Evolutionary conservation across 2,113 vertebrate genomes (phyloP).

Genomic region (Embiotoca jacksoni): DNA sequence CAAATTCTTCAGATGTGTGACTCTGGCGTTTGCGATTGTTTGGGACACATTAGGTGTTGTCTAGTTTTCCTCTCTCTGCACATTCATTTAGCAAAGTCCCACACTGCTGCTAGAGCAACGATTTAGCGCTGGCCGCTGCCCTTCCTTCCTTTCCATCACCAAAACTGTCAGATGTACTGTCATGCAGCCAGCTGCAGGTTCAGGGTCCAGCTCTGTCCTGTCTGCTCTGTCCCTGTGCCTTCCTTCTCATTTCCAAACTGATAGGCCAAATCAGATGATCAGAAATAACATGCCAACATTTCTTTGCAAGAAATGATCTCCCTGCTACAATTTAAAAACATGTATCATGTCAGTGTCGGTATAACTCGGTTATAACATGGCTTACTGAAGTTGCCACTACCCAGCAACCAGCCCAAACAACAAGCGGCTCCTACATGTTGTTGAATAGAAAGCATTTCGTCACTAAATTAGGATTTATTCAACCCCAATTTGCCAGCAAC

Average conservation of each 20-base stretch:
- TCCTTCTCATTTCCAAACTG: conserved; percentile 66
- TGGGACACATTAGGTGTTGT: conserved; percentile 44
- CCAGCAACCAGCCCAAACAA: conserved; percentile 22
- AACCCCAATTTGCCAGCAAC: conserved; percentile 36
- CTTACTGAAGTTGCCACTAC: conserved; percentile 43
- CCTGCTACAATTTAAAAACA: conserved; percentile 40
- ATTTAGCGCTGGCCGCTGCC: conserved; percentile 80
- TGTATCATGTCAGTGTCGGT: conserved; percentile 46
- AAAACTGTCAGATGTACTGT: conserved; percentile 49
- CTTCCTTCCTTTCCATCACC: conserved; percentile 41
- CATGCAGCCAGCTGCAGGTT: conserved; percentile 57
- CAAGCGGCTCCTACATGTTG: conserved; percentile 24
- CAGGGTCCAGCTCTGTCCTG: conserved; percentile 48
- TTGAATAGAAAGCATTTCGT: conserved; percentile 39
- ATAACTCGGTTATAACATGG: conserved; percentile 16
- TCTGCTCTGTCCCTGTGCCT: conserved; percentile 76
- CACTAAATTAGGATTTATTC: conserved; percentile 44
- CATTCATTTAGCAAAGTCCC: conserved; percentile 51
- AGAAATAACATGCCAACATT: conserved; percentile 6
- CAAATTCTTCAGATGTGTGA: conserved; percentile 38
- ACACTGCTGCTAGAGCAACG: conserved; percentile 69
- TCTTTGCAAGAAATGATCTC: conserved; percentile 29
- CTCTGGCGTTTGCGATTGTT: conserved; percentile 44
- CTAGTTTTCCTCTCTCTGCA: conserved; percentile 40
- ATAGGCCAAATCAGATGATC: conserved; percentile 40